phyloP scores from a whole-genome alignment of 2,797 vertebrate genomes.

The Botia almorhae region DNA sequence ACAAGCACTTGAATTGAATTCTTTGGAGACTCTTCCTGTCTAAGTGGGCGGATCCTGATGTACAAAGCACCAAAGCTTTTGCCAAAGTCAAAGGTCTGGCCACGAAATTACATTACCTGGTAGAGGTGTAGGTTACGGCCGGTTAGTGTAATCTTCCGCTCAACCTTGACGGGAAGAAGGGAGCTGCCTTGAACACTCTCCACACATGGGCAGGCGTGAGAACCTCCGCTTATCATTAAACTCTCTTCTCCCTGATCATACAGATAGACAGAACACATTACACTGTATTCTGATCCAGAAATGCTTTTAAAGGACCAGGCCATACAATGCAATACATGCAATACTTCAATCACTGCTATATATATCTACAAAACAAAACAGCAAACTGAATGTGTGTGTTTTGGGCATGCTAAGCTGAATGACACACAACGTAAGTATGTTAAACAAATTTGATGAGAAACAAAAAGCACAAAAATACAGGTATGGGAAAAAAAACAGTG shows the following conservation, averaged over 20 bases:
- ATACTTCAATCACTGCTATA: no score
- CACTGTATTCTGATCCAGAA: neutral
- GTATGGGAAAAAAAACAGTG: neutral
- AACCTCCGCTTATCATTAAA: conserved; percentile 65
- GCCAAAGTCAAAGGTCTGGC: neutral
- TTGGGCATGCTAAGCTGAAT: neutral
- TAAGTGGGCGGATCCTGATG: neutral
- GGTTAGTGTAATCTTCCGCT: conserved; percentile 84
- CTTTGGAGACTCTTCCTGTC: neutral
- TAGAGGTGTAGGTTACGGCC: conserved; percentile 90
- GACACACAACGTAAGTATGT: conserved; percentile 1
- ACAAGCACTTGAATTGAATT: neutral
- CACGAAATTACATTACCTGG: conserved; percentile 76
- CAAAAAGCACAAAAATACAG: neutral
- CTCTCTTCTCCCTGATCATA: conserved; percentile 74
- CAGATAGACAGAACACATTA: conserved; percentile 19
- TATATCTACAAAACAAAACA: neutral
- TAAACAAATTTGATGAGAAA: conserved; percentile 15
- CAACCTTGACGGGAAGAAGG: conserved; percentile 86
- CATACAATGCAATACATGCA: no score
- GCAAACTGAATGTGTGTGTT: neutral
- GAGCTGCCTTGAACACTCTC: conserved; percentile 84
- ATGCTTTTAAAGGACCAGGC: neutral
- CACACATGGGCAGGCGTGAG: conserved; percentile 87
- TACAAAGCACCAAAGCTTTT: conserved; percentile 10